Percentiles rank a stretch among this genome's conserved stretches.
Evolutionary conservation across 2,888 invertebrate species (phyloP).

Genomic region (Hirtodrosophila cameraria): DNA sequence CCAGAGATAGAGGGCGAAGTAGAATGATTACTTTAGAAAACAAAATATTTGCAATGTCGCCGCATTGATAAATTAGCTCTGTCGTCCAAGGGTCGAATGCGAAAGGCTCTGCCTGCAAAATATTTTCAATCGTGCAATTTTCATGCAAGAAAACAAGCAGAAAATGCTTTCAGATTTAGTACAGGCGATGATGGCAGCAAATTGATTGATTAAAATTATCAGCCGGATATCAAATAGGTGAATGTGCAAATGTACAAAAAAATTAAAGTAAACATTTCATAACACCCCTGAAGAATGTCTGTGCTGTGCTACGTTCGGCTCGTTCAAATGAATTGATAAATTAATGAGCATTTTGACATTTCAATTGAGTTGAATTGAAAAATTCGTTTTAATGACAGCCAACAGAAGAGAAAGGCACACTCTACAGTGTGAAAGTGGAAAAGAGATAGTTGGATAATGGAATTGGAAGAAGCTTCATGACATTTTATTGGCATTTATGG

Average conservation of each 20-base stretch:
- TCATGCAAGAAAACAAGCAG: conserved; percentile 3
- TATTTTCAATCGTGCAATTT: conserved; percentile 37
- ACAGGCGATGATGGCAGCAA: neutral
- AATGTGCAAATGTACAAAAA: too few species aligned
- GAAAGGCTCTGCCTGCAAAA: conserved; percentile 27
- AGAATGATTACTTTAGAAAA: conserved; percentile 48
- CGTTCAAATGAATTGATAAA: conserved; percentile 65
- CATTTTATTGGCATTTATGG: conserved; percentile 61
- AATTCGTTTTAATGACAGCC: conserved; percentile 60
- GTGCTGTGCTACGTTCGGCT: conserved; percentile 12
- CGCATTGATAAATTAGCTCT: conserved; percentile 75
- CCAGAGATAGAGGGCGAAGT: neutral
- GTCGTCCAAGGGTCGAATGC: conserved; percentile 18
- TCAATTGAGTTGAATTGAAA: conserved; percentile 66
- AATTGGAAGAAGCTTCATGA: conserved; percentile 32
- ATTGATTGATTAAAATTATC: conserved; percentile 38
- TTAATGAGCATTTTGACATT: conserved; percentile 71
- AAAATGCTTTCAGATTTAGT: conserved; percentile 13
- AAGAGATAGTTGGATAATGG: neutral
- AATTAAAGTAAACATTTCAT: conserved; percentile 12
- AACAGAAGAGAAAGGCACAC: conserved; percentile 7
- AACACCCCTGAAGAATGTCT: conserved; percentile 1
- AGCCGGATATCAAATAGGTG: conserved; percentile 1
- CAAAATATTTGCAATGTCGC: conserved; percentile 67
- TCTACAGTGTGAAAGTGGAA: neutral